These are phyloP conservation scores for Apaloderma vittatum DNA, from an alignment of 2,113 vertebrate species.

Conservation along the genomic window DNA sequence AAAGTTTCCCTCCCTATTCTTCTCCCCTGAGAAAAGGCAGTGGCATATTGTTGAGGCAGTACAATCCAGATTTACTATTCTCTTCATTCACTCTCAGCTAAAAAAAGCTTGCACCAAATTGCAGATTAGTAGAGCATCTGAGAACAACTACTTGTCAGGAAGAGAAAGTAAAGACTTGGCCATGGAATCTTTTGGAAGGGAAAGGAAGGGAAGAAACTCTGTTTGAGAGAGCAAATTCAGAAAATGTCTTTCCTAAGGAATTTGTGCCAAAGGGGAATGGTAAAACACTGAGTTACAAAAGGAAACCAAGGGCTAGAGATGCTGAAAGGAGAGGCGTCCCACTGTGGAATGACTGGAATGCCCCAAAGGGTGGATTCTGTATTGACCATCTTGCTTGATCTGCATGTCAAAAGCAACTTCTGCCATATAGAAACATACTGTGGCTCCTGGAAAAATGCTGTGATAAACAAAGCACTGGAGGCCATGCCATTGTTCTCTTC, in stretches of 20 bases:
- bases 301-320: slow-evolving; percentile 32
- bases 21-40: slow-evolving; percentile 49
- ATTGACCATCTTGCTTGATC: slow-evolving; percentile 78
- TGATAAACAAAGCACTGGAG: slow-evolving; percentile 70
- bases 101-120: slow-evolving; percentile 46
- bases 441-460: slow-evolving; percentile 46
- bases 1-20: slow-evolving; percentile 53
- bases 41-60: slow-evolving; percentile 29
- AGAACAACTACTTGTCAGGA: slow-evolving; percentile 51
- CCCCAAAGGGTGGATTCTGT: slow-evolving; percentile 55
- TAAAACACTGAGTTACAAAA: slow-evolving; percentile 57
- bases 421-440: slow-evolving; percentile 44
- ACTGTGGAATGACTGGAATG: slow-evolving; percentile 71
- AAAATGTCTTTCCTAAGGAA: slow-evolving; percentile 44
- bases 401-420: slow-evolving; percentile 80
- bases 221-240: slow-evolving; percentile 46
- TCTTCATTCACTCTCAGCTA: slow-evolving; percentile 52
- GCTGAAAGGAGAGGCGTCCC: slow-evolving; percentile 70
- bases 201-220: slow-evolving; percentile 22
- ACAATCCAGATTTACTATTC: slow-evolving; percentile 55
- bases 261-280: slow-evolving; percentile 51
- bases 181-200: slow-evolving; percentile 28
- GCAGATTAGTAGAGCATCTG: slow-evolving; percentile 57
- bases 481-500: slow-evolving; percentile 44
- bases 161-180: slow-evolving; percentile 44